These are phyloP conservation scores for Heterodera filipjevi DNA, from an alignment of 2,888 invertebrate genomes.

Conservation along the genomic window DNA sequence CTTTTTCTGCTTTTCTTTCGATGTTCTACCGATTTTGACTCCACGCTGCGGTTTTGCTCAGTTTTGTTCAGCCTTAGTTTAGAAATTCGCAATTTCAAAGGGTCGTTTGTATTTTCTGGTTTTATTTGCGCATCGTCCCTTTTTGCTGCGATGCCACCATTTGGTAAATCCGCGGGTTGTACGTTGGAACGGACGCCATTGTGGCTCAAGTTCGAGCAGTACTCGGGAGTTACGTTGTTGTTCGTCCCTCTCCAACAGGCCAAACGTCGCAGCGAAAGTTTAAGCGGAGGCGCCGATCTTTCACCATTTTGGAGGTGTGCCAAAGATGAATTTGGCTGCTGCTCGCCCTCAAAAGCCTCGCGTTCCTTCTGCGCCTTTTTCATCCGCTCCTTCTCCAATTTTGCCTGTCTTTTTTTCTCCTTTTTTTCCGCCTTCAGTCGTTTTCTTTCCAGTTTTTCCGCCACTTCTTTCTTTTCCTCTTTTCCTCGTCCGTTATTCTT, in stretches of 20 bases:
- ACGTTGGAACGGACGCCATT: not conserved
- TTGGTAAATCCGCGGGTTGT: not conserved
- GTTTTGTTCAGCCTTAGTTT: not conserved
- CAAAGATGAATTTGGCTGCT: not conserved
- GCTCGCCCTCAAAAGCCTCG: not conserved
- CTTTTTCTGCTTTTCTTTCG: not conserved
- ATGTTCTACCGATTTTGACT: not conserved
- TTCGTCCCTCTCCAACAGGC: not conserved
- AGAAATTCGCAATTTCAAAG: conserved; percentile 3
- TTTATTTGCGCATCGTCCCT: not conserved
- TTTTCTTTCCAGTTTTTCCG: not conserved
- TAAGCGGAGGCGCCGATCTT: not conserved
- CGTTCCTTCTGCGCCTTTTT: not conserved
- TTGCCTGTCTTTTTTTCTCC: not conserved
- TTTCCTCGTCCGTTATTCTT: not conserved
- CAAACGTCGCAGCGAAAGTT: conserved; percentile 3
- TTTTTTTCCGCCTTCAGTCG: not conserved
- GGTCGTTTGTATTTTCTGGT: not conserved
- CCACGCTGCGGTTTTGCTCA: not conserved
- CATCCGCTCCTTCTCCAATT: not conserved
- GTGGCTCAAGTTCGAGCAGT: not conserved
- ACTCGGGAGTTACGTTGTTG: not conserved
- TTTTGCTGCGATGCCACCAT: not conserved
- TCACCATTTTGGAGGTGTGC: not conserved
- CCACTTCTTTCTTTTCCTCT: not conserved